These are phyloP conservation scores for Mizuhopecten yessoensis DNA, from an alignment of 1,140 invertebrate species.

Conservation along the genomic window DNA sequence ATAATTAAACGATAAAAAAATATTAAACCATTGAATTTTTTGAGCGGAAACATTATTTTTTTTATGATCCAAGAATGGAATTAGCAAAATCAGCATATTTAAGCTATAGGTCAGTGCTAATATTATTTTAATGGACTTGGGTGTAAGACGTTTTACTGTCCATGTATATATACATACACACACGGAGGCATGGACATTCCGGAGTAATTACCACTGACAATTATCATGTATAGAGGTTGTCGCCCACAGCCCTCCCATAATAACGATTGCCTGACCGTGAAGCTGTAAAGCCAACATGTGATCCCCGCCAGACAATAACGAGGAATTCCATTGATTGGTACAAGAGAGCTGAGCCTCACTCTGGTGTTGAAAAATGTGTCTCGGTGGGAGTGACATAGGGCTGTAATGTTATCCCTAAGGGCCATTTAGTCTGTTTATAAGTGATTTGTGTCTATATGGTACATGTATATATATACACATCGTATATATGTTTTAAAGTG, in stretches of 20 bases:
- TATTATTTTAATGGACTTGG: background rate
- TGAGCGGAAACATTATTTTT: background rate
- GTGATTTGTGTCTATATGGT: too few relatives aligned
- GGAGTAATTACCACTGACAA: conserved; percentile 1
- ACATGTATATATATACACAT: too few relatives aligned
- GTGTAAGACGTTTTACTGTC: background rate
- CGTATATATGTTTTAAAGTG: too few relatives aligned
- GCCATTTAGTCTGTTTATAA: too few relatives aligned
- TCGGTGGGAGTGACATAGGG: too few relatives aligned
- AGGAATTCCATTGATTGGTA: conserved; percentile 8
- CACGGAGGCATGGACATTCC: background rate
- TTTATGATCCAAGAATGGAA: background rate
- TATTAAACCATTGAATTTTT: too few relatives aligned
- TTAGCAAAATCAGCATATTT: background rate
- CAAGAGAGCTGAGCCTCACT: background rate
- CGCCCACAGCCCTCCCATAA: background rate
- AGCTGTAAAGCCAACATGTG: background rate
- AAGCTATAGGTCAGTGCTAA: background rate
- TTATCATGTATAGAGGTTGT: conserved; percentile 8
- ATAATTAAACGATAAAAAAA: too few relatives aligned
- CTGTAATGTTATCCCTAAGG: too few relatives aligned
- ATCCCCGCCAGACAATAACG: background rate
- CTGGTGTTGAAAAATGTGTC: too few relatives aligned
- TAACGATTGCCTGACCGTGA: background rate
- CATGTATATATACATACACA: conserved; percentile 36